Conservation (phyloP, 1,140 invertebrate species). For the Portunus trituberculatus region DNA sequence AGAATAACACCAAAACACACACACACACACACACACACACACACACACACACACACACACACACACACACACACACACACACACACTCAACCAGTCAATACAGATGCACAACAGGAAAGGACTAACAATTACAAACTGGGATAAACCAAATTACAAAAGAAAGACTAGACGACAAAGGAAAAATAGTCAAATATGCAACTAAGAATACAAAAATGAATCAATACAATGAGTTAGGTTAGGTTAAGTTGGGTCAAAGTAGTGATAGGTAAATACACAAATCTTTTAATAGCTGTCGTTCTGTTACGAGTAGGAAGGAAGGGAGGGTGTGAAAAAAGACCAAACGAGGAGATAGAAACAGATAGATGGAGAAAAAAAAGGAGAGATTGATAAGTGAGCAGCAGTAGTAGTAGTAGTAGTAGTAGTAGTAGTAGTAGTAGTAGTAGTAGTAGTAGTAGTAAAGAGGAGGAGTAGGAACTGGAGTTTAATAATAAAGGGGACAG, state of each 20-base stretch:
- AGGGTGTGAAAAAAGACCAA: conserved; percentile 27
- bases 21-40: not conserved
- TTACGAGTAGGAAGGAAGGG: not conserved
- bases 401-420: conserved; percentile 30
- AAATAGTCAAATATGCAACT: too few relatives aligned
- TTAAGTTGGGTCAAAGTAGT: too few relatives aligned
- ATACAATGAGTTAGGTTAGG: too few relatives aligned
- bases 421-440: conserved; percentile 28
- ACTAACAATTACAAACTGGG: too few relatives aligned
- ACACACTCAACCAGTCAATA: not conserved
- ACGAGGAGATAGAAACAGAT: not conserved
- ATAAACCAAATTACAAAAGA: too few relatives aligned
- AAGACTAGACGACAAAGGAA: too few relatives aligned
- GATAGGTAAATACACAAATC: too few relatives aligned
- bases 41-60: not conserved
- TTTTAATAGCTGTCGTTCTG: not conserved
- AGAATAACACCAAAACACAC: too few relatives aligned
- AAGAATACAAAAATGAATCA: too few relatives aligned
- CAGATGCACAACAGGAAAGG: too few relatives aligned
- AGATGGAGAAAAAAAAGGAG: conserved; percentile 37
- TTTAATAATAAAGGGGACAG: not conserved
- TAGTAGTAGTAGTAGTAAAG: not conserved
- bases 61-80: not conserved
- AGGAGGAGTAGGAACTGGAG: not conserved
- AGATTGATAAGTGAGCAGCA: not conserved